Evolutionary conservation across 2,888 invertebrate species (phyloP).

Genomic region (Netelia melanura): DNA sequence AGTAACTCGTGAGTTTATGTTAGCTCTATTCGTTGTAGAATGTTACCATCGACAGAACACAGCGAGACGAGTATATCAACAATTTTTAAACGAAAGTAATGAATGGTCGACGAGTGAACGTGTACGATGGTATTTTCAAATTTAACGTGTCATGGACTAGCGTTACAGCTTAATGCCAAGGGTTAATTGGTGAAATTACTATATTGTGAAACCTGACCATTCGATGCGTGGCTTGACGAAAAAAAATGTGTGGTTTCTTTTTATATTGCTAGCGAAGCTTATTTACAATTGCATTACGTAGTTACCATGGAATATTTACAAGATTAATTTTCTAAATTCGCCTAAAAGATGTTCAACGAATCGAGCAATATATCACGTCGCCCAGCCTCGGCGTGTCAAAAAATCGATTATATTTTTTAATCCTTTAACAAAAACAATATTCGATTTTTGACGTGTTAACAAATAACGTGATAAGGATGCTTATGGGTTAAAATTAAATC

Average conservation of each 20-base stretch:
- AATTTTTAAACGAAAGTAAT: not conserved
- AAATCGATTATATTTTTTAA: not conserved
- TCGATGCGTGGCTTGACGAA: not conserved
- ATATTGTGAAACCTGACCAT: not conserved
- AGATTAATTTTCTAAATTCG: slow-evolving; percentile 29
- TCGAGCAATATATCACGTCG: slow-evolving; percentile 45
- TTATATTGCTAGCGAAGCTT: slow-evolving; percentile 31
- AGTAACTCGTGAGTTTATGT: not conserved
- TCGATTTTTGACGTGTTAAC: not conserved
- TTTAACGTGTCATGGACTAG: slow-evolving; percentile 48
- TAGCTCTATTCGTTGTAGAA: slow-evolving; percentile 7
- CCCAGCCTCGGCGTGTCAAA: slow-evolving; percentile 11
- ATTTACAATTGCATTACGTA: slow-evolving; percentile 55
- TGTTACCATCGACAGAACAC: slow-evolving; percentile 7
- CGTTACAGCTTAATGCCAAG: slow-evolving; percentile 36
- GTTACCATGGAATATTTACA: slow-evolving; percentile 48
- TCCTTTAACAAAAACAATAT: not conserved
- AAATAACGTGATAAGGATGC: not conserved
- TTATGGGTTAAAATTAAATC: slow-evolving; percentile 2
- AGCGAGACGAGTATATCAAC: slow-evolving; percentile 3
- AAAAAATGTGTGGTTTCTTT: not conserved
- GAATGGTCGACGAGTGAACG: slow-evolving; percentile 27
- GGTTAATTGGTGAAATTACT: slow-evolving; percentile 44
- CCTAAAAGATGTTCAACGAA: not conserved
- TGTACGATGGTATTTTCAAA: slow-evolving; percentile 41